Evolutionary conservation across 1,140 invertebrate genomes (phyloP).

Genomic region (Lepidostoma basale): DNA sequence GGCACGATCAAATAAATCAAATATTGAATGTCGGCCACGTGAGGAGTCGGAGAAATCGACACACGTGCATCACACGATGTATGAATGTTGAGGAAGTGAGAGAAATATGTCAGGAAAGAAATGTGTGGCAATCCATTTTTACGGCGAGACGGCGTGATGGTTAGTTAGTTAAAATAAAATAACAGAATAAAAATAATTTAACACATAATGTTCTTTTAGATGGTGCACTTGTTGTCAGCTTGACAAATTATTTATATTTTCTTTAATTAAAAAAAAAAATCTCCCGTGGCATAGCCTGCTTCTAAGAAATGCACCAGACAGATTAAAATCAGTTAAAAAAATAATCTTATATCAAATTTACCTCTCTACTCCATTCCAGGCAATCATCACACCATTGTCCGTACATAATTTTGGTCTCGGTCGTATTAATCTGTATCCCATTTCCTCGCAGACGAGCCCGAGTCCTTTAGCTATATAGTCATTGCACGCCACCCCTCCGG

Average conservation of each 20-base stretch:
- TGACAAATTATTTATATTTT: conserved; percentile 17
- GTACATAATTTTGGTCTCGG: conserved; percentile 90
- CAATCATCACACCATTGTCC: conserved; percentile 99
- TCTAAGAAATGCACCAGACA: conserved; percentile 42
- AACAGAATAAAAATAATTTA: neutral
- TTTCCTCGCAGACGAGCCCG: conserved; percentile 68
- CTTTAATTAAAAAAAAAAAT: neutral
- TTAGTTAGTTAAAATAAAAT: conserved; percentile 4
- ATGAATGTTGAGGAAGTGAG: no score
- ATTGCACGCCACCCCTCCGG: conserved; percentile 96
- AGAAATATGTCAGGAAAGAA: no score
- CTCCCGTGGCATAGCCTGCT: neutral
- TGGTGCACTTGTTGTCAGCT: neutral
- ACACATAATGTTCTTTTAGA: neutral
- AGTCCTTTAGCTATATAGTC: conserved; percentile 77
- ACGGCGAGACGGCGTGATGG: no score
- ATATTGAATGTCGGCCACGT: no score
- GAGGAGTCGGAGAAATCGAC: no score
- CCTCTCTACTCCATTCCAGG: conserved; percentile 95
- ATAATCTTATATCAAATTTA: conserved; percentile 50
- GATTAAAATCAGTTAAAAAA: neutral
- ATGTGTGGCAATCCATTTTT: no score
- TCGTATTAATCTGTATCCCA: conserved; percentile 69
- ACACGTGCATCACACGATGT: no score
- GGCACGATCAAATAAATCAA: no score